Base-by-base conservation (phyloP, 1,140 invertebrate species). In the Orchesella cincta region DNA sequence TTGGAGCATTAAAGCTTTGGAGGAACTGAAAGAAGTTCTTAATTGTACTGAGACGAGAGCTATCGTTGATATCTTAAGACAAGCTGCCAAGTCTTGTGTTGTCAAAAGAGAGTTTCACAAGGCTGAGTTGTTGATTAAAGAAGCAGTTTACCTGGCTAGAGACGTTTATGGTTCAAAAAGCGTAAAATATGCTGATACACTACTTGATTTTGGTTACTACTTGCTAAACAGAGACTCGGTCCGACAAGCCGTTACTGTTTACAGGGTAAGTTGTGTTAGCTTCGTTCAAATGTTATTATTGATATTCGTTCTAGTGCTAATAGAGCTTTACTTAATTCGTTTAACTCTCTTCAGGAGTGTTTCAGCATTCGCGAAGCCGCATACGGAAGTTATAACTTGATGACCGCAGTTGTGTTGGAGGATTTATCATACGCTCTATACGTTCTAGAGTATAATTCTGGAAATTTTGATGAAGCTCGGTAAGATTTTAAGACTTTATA, bases 391-490 rank as follows among this genome's bases (percentile, higher is more conserved):
- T 90, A 90, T 83, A 96, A 95, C 87, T 89, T 97, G 74, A 91
- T 93, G 83, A 92, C 96, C 74, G 95, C 94, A 0, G 89, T 93
- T 33, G 92, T 92, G 33, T 91, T 94, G 85, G 94, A 96, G 87
- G 94, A 97, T 86, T 86, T 97, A 18, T 94, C 94, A 0, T 97
- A 97, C 87, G 94, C 94, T 35, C 90, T 93, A 23, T 97, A 97
- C 85, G 94, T 97, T 14, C 89, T 92, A 64, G 94, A 97, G 86
- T 97, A 98, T 85, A 94, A 90, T 83, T 92, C 93, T 16, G 94
- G 94, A 3, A 90, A 91, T 78, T 97, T 97, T 85, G 88, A 88
- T 79, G 88, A 90, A 85, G 94, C 94, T 28, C 89, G 89, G 88
- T 90, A 85, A 85, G n/a, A n/a, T n/a, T n/a, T n/a, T n/a, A n/a